phyloP scores from a whole-genome alignment of 2,113 vertebrate species.

The Dicaeum eximium region DNA sequence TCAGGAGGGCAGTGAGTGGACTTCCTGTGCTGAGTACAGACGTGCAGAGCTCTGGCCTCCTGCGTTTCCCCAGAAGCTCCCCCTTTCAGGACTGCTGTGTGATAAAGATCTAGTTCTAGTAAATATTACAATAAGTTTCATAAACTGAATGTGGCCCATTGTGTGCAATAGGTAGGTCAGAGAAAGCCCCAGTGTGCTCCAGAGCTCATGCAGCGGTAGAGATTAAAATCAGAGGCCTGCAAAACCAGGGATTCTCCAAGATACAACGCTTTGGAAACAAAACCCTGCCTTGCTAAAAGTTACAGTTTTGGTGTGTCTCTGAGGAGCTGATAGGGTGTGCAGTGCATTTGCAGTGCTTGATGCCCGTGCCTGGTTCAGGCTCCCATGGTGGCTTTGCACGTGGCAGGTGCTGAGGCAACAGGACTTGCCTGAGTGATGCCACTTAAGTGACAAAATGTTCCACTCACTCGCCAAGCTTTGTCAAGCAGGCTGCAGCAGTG shows the following conservation, averaged over 20 bases:
- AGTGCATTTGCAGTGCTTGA: neutral
- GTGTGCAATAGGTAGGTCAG: neutral
- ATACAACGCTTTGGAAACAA: neutral
- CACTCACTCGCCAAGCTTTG: neutral
- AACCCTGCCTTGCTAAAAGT: neutral
- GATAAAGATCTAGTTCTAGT: neutral
- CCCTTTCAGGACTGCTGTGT: neutral
- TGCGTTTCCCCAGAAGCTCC: neutral
- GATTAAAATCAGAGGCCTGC: neutral
- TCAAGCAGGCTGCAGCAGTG: neutral
- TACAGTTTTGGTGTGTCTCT: rapidly evolving
- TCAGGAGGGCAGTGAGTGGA: neutral
- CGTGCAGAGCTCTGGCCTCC: neutral
- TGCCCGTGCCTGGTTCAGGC: neutral
- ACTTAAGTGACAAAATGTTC: neutral
- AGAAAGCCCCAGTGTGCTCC: neutral
- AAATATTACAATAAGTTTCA: neutral
- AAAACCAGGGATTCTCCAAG: neutral
- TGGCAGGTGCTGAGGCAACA: neutral
- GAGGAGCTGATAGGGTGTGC: neutral
- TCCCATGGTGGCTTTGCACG: neutral
- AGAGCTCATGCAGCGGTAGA: neutral
- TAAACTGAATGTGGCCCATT: neutral
- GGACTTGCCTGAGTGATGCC: neutral
- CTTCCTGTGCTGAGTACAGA: neutral